phyloP scores from a whole-genome alignment of 2,113 vertebrate genomes.

The Pardalotus punctatus region DNA sequence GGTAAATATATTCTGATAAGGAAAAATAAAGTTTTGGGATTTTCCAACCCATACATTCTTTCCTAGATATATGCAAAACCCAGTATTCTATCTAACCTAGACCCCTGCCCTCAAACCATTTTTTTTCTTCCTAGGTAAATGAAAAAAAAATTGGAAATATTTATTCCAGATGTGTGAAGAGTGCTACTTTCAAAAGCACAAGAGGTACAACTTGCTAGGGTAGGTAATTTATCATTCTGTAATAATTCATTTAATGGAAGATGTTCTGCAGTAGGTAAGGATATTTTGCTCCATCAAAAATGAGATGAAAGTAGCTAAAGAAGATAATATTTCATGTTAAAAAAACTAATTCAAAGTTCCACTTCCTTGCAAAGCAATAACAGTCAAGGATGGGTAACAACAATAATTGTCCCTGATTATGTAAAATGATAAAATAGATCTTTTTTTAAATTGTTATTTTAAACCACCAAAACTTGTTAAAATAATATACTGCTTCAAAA shows the following conservation, averaged over 20 bases:
- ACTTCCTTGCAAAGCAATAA: not conserved
- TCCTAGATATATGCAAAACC: not conserved
- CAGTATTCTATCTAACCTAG: not conserved
- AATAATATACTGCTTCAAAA: not conserved
- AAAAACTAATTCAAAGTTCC: not conserved
- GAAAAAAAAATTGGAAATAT: not conserved
- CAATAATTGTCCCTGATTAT: not conserved
- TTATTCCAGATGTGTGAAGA: not conserved
- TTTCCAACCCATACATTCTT: not conserved
- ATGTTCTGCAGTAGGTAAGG: not conserved
- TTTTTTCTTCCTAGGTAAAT: not conserved
- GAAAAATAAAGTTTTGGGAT: not conserved
- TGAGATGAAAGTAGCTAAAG: not conserved
- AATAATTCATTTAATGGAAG: not conserved
- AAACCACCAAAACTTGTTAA: not conserved
- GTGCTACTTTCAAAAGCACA: not conserved
- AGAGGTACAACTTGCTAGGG: not conserved
- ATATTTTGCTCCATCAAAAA: conserved; percentile 11
- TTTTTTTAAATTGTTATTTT: not conserved
- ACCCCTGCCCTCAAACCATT: rapidly evolving
- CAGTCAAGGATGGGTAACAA: not conserved
- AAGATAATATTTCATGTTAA: not conserved
- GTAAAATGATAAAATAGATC: not conserved
- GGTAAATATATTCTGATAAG: not conserved
- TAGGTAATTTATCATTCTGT: not conserved